A percentile compares a stretch with the other conserved stretches of the same genome.
These are phyloP conservation scores for Pachycephala philippinensis DNA, from an alignment of 2,113 vertebrate genomes.

Conservation along the genomic window DNA sequence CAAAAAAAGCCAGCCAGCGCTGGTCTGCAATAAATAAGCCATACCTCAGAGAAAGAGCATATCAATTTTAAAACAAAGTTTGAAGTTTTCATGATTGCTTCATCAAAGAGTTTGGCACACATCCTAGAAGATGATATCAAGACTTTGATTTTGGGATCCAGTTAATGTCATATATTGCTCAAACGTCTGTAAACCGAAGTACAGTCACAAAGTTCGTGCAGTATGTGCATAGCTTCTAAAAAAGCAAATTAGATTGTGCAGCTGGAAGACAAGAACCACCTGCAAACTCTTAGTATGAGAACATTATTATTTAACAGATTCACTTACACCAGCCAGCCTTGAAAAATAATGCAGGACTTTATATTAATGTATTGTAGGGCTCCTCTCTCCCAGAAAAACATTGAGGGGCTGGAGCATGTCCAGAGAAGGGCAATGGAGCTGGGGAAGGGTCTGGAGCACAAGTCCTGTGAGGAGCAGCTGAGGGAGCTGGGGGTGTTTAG, in stretches of 20 bases:
- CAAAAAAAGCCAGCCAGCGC: not conserved
- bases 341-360: not conserved
- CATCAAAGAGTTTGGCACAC: not conserved
- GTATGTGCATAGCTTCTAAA: not conserved
- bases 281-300: not conserved
- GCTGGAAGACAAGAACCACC: not conserved
- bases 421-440: not conserved
- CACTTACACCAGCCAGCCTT: not conserved
- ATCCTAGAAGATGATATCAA: not conserved
- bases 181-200: not conserved
- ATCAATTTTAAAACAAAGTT: not conserved
- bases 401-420: rapidly evolving
- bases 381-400: not conserved
- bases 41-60: not conserved
- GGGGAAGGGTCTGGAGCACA: not conserved
- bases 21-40: not conserved
- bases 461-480: not conserved
- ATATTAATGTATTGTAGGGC: not conserved
- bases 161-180: not conserved
- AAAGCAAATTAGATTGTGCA: not conserved
- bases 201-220: not conserved
- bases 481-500: not conserved
- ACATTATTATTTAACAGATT: not conserved
- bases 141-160: not conserved
- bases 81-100: not conserved